Percentiles rank a stretch among this genome's conserved stretches.
Evolutionary conservation across 37 sponge, comb jelly and placozoan genomes (phyloP).

Genomic region (Hexactinellida sp.): DNA sequence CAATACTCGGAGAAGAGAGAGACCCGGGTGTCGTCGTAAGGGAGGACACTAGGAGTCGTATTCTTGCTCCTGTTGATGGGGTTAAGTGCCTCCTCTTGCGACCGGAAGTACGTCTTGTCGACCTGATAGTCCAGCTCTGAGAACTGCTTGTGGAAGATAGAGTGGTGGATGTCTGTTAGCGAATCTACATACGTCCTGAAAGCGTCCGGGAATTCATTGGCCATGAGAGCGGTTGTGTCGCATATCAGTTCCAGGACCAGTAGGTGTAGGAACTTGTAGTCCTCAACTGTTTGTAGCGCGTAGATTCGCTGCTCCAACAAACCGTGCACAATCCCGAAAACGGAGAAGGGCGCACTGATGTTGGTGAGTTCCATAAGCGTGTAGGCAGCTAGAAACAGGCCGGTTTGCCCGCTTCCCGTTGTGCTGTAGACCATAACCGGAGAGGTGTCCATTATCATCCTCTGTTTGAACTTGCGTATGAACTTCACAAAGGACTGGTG

Average conservation of each 20-base stretch:
- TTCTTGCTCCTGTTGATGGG: neutral
- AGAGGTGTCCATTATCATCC: neutral
- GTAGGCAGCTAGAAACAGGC: neutral
- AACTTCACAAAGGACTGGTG: neutral
- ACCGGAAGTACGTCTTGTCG: neutral
- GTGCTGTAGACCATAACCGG: neutral
- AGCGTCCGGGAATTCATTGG: neutral
- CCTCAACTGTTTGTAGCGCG: neutral
- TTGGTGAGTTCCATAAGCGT: neutral
- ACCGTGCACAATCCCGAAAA: neutral
- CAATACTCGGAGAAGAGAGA: neutral
- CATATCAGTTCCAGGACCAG: neutral
- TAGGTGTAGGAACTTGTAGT: neutral
- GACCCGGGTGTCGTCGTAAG: neutral
- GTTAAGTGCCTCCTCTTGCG: neutral
- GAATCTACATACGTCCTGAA: neutral
- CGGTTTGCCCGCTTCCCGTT: neutral
- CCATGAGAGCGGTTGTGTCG: neutral
- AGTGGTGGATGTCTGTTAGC: neutral
- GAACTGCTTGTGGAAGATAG: neutral
- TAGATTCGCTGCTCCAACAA: neutral
- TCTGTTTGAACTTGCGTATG: neutral
- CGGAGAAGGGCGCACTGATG: neutral
- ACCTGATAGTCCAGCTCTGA: conserved; percentile 2
- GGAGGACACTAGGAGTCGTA: neutral